Conservation (phyloP, 2,797 vertebrate genomes). For the Chelmon rostratus region DNA sequence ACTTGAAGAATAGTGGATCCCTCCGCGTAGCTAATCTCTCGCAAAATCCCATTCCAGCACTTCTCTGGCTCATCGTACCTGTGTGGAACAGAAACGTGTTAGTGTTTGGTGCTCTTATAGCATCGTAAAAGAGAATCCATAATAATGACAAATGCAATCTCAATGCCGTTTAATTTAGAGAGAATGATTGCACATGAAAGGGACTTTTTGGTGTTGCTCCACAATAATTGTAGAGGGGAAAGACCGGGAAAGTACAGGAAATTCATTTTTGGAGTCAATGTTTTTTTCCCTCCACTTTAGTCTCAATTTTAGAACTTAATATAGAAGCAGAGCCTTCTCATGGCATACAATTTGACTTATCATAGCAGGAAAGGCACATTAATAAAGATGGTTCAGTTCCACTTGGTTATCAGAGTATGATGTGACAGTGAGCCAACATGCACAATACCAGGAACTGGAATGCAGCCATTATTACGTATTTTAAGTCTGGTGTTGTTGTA, state of each 20-base stretch:
- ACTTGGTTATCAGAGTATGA: background rate
- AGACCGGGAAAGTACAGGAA: background rate
- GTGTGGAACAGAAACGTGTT: slow-evolving; percentile 48
- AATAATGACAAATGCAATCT: background rate
- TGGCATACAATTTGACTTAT: background rate
- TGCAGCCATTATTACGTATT: background rate
- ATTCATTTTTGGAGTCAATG: no score
- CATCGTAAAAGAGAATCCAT: background rate
- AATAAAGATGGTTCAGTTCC: background rate
- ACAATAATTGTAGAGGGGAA: background rate
- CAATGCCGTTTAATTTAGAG: background rate
- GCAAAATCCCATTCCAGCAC: slow-evolving; percentile 93
- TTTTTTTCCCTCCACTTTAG: no score
- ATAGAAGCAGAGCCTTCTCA: background rate
- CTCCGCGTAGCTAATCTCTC: slow-evolving; percentile 92
- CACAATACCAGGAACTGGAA: no score
- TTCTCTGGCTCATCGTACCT: slow-evolving; percentile 92
- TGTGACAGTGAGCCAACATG: no score
- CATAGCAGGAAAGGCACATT: background rate
- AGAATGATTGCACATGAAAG: background rate
- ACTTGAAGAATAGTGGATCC: slow-evolving; percentile 91
- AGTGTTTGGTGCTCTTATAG: background rate
- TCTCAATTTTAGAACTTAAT: no score
- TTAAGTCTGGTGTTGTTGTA: background rate
- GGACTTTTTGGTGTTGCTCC: background rate